These are phyloP conservation scores for Tachystola acroxantha DNA, from an alignment of 2,888 invertebrate species.

Conservation along the genomic window DNA sequence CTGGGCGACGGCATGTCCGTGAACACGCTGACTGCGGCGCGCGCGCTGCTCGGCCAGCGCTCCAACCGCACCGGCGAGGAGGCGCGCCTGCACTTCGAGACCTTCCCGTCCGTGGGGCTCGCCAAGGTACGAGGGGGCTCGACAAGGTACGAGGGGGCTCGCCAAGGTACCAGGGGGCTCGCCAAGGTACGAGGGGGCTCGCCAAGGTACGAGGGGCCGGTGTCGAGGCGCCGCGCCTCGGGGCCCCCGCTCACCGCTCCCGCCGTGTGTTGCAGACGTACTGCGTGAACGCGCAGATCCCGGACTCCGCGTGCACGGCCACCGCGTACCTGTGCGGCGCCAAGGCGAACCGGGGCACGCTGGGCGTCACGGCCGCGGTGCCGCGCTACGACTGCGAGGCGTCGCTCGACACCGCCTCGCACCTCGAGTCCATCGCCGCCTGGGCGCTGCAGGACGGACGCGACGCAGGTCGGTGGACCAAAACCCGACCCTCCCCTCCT, in stretches of 20 bases:
- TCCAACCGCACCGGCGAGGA: slow-evolving; percentile 74
- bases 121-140: slow-evolving; percentile 23
- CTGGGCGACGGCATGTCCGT: slow-evolving; percentile 87
- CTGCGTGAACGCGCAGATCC: slow-evolving; percentile 64
- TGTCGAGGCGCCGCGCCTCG: slow-evolving; percentile 38
- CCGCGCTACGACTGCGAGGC: slow-evolving; percentile 76
- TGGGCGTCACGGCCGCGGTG: slow-evolving; percentile 69
- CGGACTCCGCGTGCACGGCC: slow-evolving; percentile 75
- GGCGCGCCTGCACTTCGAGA: slow-evolving; percentile 75
- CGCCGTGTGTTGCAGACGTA: slow-evolving; percentile 38
- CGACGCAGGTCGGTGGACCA: slow-evolving; percentile 48
- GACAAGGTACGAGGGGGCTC: too few species aligned
- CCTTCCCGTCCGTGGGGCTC: slow-evolving; percentile 76
- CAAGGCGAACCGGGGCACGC: slow-evolving; percentile 61
- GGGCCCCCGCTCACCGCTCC: background rate
- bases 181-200: slow-evolving; percentile 24
- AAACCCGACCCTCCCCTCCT: slow-evolving; percentile 40
- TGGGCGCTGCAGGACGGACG: slow-evolving; percentile 78
- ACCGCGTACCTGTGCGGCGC: slow-evolving; percentile 73
- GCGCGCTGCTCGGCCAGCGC: slow-evolving; percentile 79
- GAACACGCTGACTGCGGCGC: slow-evolving; percentile 79
- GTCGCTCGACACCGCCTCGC: slow-evolving; percentile 61
- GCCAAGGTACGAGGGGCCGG: too few species aligned
- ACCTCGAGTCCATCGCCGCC: slow-evolving; percentile 80
- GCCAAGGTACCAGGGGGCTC: slow-evolving; percentile 37